Conservation (phyloP, 2,888 invertebrate species). For the Drosophila colorata region DNA sequence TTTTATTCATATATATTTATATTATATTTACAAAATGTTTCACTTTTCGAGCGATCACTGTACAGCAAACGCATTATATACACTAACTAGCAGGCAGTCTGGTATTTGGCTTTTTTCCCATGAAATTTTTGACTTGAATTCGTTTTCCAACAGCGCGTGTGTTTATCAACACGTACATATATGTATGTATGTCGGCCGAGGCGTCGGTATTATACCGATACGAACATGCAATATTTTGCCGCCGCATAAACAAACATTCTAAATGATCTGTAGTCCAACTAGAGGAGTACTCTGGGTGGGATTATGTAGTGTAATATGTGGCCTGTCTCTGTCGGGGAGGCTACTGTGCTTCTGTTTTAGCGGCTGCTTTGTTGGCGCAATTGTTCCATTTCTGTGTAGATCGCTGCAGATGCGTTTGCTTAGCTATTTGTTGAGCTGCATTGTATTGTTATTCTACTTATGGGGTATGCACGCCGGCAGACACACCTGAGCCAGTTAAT, state of each 20-base stretch:
- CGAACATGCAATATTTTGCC: conserved; percentile 68
- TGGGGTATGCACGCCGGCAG: not conserved
- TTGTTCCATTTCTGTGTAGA: conserved; percentile 30
- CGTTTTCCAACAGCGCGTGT: conserved; percentile 24
- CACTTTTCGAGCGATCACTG: not conserved
- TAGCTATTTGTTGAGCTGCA: conserved; percentile 46
- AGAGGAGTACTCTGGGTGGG: not conserved
- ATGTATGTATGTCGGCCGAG: not conserved
- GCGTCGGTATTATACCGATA: conserved; percentile 40
- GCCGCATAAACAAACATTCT: conserved; percentile 72
- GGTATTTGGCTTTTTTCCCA: conserved; percentile 44
- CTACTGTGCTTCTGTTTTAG: conserved; percentile 36
- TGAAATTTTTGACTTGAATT: conserved; percentile 38
- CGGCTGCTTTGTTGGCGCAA: conserved; percentile 48
- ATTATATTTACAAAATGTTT: not conserved
- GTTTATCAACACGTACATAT: conserved; percentile 22
- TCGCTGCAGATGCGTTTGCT: conserved; percentile 49
- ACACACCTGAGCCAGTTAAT: conserved; percentile 30
- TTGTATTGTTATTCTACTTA: conserved; percentile 17
- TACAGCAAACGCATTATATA: conserved; percentile 5
- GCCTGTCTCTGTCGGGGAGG: conserved; percentile 17
- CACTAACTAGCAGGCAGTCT: conserved; percentile 13
- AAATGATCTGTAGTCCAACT: conserved; percentile 47
- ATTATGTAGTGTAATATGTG: not conserved
- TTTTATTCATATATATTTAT: no score